Evolutionary conservation across 1,140 invertebrate genomes (phyloP).

Genomic region (Pachyrhynchus sulphureomaculatus): DNA sequence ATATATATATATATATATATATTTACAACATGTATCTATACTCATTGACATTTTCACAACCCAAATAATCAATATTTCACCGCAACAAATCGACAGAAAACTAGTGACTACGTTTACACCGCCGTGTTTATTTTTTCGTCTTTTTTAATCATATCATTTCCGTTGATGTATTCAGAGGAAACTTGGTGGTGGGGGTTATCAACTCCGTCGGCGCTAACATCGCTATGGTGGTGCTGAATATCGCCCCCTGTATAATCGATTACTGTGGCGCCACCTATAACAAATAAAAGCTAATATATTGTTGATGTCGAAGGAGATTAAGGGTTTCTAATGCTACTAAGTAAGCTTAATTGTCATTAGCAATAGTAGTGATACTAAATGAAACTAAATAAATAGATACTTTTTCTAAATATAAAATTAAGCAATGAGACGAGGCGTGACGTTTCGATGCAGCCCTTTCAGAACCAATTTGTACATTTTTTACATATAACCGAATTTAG

Average conservation of each 20-base stretch:
- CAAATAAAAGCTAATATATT: constrained; percentile 47
- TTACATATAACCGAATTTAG: no score
- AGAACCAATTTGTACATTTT: no score
- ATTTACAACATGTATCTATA: no score
- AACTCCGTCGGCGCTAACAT: constrained; percentile 48
- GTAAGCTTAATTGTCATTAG: no score
- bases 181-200: constrained; percentile 61
- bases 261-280: constrained; percentile 59
- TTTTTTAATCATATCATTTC: constrained; percentile 56
- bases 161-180: constrained; percentile 59
- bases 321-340: background rate
- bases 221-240: constrained; percentile 50
- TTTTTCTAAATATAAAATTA: no score
- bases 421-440: no score
- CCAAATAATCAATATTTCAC: constrained; percentile 10
- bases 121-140: constrained; percentile 62
- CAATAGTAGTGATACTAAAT: no score
- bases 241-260: constrained; percentile 57
- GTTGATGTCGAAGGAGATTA: no score
- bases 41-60: constrained; percentile 7
- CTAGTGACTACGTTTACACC: constrained; percentile 49
- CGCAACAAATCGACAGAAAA: background rate
- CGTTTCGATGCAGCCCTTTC: no score
- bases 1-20: no score
- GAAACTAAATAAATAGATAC: no score